A percentile compares a stretch with the other conserved stretches of the same genome.
Conservation (phyloP, 1,140 invertebrate genomes). For the Zaprionus capensis region DNA sequence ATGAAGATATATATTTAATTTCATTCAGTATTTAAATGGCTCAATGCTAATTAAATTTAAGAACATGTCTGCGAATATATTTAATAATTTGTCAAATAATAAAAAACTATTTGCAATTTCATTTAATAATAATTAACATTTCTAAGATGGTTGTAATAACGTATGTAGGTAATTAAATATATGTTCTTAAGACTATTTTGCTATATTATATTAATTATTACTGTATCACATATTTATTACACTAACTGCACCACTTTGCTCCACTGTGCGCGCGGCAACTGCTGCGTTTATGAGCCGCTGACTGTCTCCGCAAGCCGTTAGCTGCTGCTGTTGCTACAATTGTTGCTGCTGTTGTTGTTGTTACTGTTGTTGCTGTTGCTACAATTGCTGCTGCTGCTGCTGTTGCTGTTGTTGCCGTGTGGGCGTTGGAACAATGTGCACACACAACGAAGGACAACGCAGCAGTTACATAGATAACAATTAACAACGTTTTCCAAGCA, state of each 20-base stretch:
- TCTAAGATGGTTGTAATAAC: too few relatives aligned
- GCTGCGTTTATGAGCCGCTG: constrained; percentile 51
- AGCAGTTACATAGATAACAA: constrained; percentile 77
- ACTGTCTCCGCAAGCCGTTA: constrained; percentile 42
- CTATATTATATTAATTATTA: too few relatives aligned
- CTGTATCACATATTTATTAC: too few relatives aligned
- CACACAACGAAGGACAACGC: constrained; percentile 54
- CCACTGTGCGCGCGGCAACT: constrained; percentile 35
- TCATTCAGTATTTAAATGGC: too few relatives aligned
- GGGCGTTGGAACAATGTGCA: constrained; percentile 57
- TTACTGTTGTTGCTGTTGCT: not conserved
- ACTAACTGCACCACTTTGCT: not conserved
- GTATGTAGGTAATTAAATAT: too few relatives aligned
- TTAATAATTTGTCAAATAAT: too few relatives aligned
- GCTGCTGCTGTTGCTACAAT: constrained; percentile 12
- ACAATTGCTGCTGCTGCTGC: not conserved
- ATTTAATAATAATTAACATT: too few relatives aligned
- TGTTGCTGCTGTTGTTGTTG: constrained; percentile 24
- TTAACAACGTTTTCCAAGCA: constrained; percentile 60
- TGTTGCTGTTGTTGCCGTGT: constrained; percentile 26
- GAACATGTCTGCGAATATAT: too few relatives aligned
- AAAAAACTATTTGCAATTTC: too few relatives aligned
- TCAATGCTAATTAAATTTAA: too few relatives aligned
- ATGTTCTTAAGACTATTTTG: too few relatives aligned
- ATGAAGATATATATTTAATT: too few relatives aligned